Conservation (phyloP, 2,888 invertebrate species). For the Frankliniella fusca region DNA sequence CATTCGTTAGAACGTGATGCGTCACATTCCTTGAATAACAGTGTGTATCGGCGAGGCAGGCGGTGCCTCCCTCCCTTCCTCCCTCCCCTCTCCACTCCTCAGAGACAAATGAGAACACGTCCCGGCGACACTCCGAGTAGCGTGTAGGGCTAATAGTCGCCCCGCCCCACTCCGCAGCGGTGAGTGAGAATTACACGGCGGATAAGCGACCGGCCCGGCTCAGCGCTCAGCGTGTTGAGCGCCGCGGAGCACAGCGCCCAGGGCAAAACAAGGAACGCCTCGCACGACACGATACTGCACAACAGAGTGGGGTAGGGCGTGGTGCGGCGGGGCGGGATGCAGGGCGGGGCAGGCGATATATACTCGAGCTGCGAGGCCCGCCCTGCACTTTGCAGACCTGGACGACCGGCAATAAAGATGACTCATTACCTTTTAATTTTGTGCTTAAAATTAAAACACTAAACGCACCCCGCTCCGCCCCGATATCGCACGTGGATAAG, state of each 20-base stretch:
- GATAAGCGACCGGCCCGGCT: not conserved
- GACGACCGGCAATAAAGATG: too few species aligned
- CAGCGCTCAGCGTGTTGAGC: not conserved
- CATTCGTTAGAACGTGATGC: too few species aligned
- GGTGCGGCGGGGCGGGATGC: not conserved
- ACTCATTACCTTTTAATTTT: too few species aligned
- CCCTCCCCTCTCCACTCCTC: not conserved
- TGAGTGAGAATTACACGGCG: slow-evolving; percentile 9
- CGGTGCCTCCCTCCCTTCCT: not conserved
- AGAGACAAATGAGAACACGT: not conserved
- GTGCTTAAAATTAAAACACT: too few species aligned
- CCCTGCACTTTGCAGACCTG: too few species aligned
- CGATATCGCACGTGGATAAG: too few species aligned
- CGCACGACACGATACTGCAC: slow-evolving; percentile 1
- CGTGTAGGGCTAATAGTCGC: slow-evolving; percentile 8
- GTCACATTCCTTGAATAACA: too few species aligned
- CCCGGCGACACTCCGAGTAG: not conserved
- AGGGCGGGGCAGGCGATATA: not conserved
- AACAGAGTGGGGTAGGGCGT: not conserved
- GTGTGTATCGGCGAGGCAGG: not conserved
- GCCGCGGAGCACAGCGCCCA: not conserved
- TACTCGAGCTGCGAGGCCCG: too few species aligned
- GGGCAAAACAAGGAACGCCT: not conserved
- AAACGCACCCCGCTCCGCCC: too few species aligned
- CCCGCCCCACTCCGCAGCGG: not conserved